Evolutionary conservation across 2,888 invertebrate species (phyloP).

Genomic region (Rosalia funebris): DNA sequence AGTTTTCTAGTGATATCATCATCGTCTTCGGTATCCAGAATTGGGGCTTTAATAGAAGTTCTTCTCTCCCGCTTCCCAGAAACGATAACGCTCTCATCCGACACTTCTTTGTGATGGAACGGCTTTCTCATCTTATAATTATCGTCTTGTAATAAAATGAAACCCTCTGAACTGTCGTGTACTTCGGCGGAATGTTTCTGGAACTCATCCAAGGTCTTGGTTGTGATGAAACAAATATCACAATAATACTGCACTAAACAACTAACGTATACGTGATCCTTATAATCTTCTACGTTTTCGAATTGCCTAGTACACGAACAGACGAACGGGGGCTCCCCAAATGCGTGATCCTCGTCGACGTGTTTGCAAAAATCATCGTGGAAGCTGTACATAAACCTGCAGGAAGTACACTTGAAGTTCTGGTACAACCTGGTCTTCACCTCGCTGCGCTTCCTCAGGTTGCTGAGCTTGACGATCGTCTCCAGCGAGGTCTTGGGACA

Average conservation of each 20-base stretch:
- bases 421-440: constrained; percentile 60
- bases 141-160: constrained; percentile 54
- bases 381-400: constrained; percentile 58
- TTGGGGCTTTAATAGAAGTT: constrained; percentile 38
- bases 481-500: constrained; percentile 54
- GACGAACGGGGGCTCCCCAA: constrained; percentile 42
- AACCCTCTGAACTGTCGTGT: constrained; percentile 58
- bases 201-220: constrained; percentile 56
- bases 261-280: constrained; percentile 56
- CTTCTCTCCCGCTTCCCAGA: constrained; percentile 41
- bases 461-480: constrained; percentile 53
- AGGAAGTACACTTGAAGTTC: constrained; percentile 58
- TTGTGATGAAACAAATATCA: constrained; percentile 59
- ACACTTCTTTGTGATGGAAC: constrained; percentile 33
- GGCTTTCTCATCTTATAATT: constrained; percentile 48
- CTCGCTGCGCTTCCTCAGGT: constrained; percentile 54
- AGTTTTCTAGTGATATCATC: constrained; percentile 29
- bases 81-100: constrained; percentile 40
- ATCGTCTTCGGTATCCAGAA: constrained; percentile 50
- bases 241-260: constrained; percentile 60
- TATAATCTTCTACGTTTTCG: constrained; percentile 56
- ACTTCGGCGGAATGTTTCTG: constrained; percentile 54
- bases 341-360: constrained; percentile 56
- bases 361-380: constrained; percentile 60
- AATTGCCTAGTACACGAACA: background rate